Evolutionary conservation across 2,797 vertebrate species (phyloP).

Genomic region (Pseudochaenichthys georgianus): DNA sequence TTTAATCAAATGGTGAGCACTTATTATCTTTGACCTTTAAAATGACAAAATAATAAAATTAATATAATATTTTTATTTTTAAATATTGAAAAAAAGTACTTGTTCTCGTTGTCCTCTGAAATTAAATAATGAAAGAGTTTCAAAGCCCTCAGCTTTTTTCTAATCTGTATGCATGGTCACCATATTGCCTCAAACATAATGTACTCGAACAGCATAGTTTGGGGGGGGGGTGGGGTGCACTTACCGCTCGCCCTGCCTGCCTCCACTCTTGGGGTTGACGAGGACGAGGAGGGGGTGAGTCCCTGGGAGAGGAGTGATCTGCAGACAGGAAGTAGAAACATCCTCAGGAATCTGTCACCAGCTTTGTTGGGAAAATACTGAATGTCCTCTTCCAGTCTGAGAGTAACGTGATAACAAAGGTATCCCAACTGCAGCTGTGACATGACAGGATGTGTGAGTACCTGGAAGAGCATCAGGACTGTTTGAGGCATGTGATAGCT

Average conservation of each 20-base stretch:
- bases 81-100: neutral
- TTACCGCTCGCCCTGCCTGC: conserved; percentile 94
- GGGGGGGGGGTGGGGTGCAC: conserved; percentile 14
- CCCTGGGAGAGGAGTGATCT: conserved; percentile 92
- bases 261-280: conserved; percentile 96
- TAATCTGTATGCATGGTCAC: neutral
- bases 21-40: too few species aligned
- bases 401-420: too few species aligned
- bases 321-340: conserved; percentile 32
- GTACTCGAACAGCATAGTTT: neutral
- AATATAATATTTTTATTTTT: too few species aligned
- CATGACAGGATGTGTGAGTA: too few species aligned
- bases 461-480: too few species aligned
- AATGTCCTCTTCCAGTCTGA: too few species aligned
- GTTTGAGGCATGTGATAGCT: too few species aligned
- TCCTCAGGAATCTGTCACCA: neutral
- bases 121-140: neutral
- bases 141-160: neutral
- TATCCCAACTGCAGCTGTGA: too few species aligned
- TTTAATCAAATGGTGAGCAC: neutral
- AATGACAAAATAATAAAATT: too few species aligned
- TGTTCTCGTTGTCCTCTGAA: neutral
- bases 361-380: neutral
- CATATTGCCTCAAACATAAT: too few species aligned
- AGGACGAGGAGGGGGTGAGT: conserved; percentile 94